Evolutionary conservation across 2,888 invertebrate genomes (phyloP).

Genomic region (Stenotaenia linearis): DNA sequence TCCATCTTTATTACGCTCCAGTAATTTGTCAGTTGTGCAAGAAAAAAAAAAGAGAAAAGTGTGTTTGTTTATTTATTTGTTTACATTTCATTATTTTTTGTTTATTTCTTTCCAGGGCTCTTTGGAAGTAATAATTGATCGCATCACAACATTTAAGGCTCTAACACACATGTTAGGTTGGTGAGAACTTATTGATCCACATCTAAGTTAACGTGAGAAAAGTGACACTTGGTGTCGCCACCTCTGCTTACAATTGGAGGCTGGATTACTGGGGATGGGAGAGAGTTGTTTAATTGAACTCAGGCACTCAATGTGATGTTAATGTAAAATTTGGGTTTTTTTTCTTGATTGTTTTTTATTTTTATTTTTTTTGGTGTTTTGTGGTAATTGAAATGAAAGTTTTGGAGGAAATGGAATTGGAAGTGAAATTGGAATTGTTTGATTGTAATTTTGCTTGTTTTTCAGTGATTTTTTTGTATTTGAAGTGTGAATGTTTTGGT

Average conservation of each 20-base stretch:
- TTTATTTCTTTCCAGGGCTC: not conserved
- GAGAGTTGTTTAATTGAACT: not conserved
- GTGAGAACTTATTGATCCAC: slow-evolving; percentile 26
- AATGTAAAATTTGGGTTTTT: too few species aligned
- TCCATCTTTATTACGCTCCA: too few species aligned
- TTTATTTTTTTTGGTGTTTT: too few species aligned
- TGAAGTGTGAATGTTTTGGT: too few species aligned
- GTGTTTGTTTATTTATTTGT: not conserved
- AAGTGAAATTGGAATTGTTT: too few species aligned
- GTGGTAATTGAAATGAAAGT: too few species aligned
- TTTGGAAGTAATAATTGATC: not conserved
- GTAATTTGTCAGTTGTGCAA: too few species aligned
- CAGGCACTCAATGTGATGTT: not conserved
- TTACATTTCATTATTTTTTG: not conserved
- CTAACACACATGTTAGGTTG: slow-evolving; percentile 23
- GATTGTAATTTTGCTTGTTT: too few species aligned
- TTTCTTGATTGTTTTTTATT: too few species aligned
- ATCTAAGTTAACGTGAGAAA: slow-evolving; percentile 26
- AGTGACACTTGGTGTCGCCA: slow-evolving; percentile 26
- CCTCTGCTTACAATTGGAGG: slow-evolving; percentile 17
- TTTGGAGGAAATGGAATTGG: too few species aligned
- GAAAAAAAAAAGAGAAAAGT: not conserved
- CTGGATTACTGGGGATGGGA: slow-evolving; percentile 14
- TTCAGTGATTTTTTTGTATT: too few species aligned
- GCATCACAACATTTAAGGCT: slow-evolving; percentile 5